Base-by-base conservation (phyloP, 1,140 invertebrate species). In the Galendromus occidentalis region DNA sequence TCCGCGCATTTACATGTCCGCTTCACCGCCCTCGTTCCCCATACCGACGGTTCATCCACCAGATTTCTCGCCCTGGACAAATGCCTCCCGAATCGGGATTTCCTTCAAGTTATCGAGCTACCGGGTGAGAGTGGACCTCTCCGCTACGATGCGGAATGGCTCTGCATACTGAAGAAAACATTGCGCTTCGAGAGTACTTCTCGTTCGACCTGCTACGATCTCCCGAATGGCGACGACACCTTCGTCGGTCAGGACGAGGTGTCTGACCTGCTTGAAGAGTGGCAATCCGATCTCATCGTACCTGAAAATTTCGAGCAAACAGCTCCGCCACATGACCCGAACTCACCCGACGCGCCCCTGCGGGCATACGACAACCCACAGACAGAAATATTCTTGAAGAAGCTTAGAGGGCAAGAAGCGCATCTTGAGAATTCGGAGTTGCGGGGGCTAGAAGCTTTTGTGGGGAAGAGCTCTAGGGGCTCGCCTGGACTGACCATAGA, bases 41-140 rank as follows among this genome's bases (percentile, higher is more conserved):
- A 92, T 76, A 72, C 79, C 28, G 70, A 77, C 66, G 74, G 74
- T 71, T 68, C 30, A 65, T 17, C n/a, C 28, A 97, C 93, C 0
- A 89, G 87, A 76, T 98, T 98, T 78, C 76, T 98, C 66, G 91
- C 93, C 0, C 75, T 98, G 7, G 93, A 98, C 74, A 98, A 98
- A 79, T 95, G 92, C 77, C 76, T 98, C 39, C 91, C 91, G 0
- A 82, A 82, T 70, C 79, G 90, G 70, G 82, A 85, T 66, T 96
- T 93, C 78, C 76, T 96, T 66, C 41, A 72, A 76, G 33, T 76
- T 81, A 4, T 77, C 69, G 18, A 63, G 76, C 71, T 71, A 74
- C n/a, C 44, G 76, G 30, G 70, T 72, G 41, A 42, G 66, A 18
- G 68, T 44, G 69, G 42, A 70, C 76, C 81, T 67, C 73, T 96